Evolutionary conservation across 2,113 vertebrate species (phyloP).

Genomic region (Ictidomys tridecemlineatus): DNA sequence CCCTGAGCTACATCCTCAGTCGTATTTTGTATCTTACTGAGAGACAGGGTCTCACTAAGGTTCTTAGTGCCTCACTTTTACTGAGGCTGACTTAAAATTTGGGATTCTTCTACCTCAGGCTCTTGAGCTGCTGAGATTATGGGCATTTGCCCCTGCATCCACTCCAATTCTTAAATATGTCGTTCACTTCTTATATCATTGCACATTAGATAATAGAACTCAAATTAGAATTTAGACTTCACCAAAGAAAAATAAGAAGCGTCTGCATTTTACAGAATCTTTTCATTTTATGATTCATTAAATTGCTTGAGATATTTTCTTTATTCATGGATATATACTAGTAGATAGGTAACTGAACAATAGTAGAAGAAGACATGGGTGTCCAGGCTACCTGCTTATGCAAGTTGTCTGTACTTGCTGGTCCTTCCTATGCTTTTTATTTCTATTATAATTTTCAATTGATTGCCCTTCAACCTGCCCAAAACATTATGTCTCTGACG

Average conservation of each 20-base stretch:
- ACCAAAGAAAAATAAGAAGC: not conserved
- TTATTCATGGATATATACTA: not conserved
- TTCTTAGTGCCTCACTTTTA: no score
- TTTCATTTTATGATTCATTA: not conserved
- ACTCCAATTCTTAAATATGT: not conserved
- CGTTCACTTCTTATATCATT: not conserved
- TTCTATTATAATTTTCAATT: not conserved
- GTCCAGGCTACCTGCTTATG: not conserved
- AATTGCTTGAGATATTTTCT: not conserved
- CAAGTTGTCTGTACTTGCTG: not conserved
- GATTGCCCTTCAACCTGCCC: not conserved
- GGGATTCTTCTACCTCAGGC: no score
- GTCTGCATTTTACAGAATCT: not conserved
- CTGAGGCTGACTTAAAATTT: no score
- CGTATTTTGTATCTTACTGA: no score
- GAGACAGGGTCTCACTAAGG: no score
- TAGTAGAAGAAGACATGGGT: not conserved
- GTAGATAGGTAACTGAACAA: not conserved
- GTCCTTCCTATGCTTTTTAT: not conserved
- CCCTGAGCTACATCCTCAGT: no score
- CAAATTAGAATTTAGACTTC: not conserved
- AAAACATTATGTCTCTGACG: not conserved
- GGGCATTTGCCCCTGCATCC: no score
- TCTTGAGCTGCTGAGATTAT: no score
- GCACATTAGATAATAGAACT: not conserved